phyloP scores from a whole-genome alignment of 2,888 invertebrate species.

The Bedellia somnulentella region DNA sequence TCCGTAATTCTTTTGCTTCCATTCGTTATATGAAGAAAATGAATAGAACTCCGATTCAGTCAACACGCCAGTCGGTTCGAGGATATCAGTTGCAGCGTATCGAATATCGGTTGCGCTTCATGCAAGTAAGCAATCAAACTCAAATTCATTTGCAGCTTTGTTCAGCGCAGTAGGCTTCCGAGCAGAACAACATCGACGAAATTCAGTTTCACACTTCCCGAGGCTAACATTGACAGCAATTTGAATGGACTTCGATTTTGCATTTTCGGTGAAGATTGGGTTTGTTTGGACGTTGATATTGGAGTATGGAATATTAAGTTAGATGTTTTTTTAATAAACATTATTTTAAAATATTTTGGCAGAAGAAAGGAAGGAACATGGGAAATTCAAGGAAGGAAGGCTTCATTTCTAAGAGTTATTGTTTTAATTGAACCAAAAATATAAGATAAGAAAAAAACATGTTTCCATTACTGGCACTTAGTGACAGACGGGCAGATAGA shows the following conservation, averaged over 20 bases:
- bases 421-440: no score
- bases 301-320: neutral
- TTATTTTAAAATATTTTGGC: neutral
- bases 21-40: no score
- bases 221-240: neutral
- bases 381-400: no score
- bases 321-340: neutral
- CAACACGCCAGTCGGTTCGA: neutral
- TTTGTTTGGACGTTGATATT: constrained; percentile 4
- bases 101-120: constrained; percentile 7
- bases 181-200: no score
- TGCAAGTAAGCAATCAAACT: constrained; percentile 21
- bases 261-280: constrained; percentile 3
- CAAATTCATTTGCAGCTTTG: constrained; percentile 19
- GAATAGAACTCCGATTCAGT: neutral
- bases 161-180: no score
- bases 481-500: no score
- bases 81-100: neutral
- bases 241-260: neutral
- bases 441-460: no score
- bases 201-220: no score
- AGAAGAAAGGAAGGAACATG: no score
- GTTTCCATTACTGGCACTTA: no score
- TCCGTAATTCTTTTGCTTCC: no score
- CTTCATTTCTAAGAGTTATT: no score